Conservation (phyloP, 2,797 vertebrate genomes). For the Sciurus vulgaris region DNA sequence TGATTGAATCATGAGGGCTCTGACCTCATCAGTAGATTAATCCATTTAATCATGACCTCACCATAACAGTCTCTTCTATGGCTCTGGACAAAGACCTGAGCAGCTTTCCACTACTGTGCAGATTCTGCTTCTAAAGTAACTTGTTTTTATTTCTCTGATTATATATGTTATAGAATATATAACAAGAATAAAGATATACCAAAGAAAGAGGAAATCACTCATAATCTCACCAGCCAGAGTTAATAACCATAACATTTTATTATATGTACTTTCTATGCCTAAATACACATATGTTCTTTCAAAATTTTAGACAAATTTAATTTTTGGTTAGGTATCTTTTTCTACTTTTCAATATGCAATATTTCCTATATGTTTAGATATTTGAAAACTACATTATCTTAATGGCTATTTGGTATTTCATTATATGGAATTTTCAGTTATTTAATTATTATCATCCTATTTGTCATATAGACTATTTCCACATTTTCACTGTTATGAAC, state of each 20-base stretch:
- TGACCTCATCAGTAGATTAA: too few species aligned
- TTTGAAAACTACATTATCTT: slow-evolving; percentile 18
- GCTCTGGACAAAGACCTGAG: not conserved
- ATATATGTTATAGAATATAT: not conserved
- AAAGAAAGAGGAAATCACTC: slow-evolving; percentile 34
- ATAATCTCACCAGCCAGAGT: not conserved
- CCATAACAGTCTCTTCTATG: not conserved
- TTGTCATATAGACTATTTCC: not conserved
- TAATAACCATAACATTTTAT: slow-evolving; percentile 35
- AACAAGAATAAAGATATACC: not conserved
- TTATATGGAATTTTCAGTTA: not conserved
- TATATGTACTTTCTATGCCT: not conserved
- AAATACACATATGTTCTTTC: not conserved
- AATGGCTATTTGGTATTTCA: not conserved
- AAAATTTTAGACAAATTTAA: not conserved
- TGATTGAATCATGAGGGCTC: too few species aligned
- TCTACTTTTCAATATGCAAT: not conserved
- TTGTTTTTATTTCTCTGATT: slow-evolving; percentile 33
- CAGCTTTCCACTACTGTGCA: not conserved
- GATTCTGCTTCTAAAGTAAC: slow-evolving; percentile 48
- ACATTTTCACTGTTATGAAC: slow-evolving; percentile 18
- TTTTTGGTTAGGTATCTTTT: not conserved
- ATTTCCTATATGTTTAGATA: not conserved
- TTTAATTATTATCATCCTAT: slow-evolving; percentile 23
- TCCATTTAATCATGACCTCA: not conserved